Conservation (phyloP, 1,140 invertebrate species). For the Apis dorsata region DNA sequence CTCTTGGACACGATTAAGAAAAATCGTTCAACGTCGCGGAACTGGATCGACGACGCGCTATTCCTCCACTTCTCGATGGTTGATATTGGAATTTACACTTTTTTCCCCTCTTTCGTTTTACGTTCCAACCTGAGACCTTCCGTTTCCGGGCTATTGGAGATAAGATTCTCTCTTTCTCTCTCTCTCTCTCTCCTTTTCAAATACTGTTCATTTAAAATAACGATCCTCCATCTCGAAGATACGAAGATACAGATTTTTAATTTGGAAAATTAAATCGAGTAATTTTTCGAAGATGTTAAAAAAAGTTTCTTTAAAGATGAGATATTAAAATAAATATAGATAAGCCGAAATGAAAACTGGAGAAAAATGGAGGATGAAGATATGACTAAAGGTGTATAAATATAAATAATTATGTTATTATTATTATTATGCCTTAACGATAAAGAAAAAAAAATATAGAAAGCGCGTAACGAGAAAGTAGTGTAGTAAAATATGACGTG, state of each 20-base stretch:
- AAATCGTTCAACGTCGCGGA: conserved; percentile 4
- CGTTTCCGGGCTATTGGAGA: background rate
- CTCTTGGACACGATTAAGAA: conserved; percentile 1
- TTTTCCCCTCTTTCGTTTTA: background rate
- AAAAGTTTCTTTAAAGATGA: no score
- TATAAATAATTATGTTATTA: background rate
- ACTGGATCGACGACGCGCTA: background rate
- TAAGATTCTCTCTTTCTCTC: background rate
- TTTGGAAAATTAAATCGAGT: no score
- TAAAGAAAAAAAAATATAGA: background rate
- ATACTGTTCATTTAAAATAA: no score
- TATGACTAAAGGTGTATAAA: background rate
- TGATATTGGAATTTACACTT: background rate
- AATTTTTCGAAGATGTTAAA: no score
- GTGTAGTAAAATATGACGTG: background rate
- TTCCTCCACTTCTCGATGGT: conserved; percentile 6
- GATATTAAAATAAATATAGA: no score
- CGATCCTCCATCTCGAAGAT: no score
- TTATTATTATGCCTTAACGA: background rate
- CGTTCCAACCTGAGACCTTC: background rate
- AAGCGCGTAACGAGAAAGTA: background rate
- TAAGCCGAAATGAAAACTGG: background rate
- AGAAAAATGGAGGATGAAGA: background rate
- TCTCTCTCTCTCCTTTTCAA: no score
- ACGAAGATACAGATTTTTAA: no score